Conservation (phyloP, 2,888 invertebrate genomes). For the Antheraea yamamai region DNA sequence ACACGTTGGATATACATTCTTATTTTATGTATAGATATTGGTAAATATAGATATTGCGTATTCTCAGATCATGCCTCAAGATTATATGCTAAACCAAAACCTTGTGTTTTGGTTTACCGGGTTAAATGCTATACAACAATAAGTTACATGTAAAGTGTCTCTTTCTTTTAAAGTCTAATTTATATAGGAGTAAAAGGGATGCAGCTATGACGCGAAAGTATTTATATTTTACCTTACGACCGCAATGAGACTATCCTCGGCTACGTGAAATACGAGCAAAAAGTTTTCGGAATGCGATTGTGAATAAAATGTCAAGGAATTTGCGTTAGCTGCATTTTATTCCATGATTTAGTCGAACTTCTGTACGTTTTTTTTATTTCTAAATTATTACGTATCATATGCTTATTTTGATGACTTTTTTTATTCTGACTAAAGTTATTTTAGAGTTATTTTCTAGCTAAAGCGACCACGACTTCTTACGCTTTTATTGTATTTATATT, state of each 20-base stretch:
- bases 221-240: neutral
- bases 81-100: too few relatives aligned
- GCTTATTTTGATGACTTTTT: too few relatives aligned
- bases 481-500: too few relatives aligned
- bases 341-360: neutral
- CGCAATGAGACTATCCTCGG: conserved; percentile 1
- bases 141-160: neutral
- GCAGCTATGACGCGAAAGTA: neutral
- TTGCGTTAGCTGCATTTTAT: neutral
- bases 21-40: too few relatives aligned
- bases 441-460: too few relatives aligned
- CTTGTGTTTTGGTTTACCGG: too few relatives aligned
- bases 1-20: too few relatives aligned
- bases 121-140: too few relatives aligned
- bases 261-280: conserved; percentile 31
- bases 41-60: too few relatives aligned
- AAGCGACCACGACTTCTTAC: too few relatives aligned
- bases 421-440: too few relatives aligned
- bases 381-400: neutral
- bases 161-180: neutral
- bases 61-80: too few relatives aligned
- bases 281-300: conserved; percentile 36
- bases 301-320: conserved; percentile 24
- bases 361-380: neutral
- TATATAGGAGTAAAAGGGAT: conserved; percentile 5